Conservation (phyloP, 2,888 invertebrate species). For the Lasius platythorax region DNA sequence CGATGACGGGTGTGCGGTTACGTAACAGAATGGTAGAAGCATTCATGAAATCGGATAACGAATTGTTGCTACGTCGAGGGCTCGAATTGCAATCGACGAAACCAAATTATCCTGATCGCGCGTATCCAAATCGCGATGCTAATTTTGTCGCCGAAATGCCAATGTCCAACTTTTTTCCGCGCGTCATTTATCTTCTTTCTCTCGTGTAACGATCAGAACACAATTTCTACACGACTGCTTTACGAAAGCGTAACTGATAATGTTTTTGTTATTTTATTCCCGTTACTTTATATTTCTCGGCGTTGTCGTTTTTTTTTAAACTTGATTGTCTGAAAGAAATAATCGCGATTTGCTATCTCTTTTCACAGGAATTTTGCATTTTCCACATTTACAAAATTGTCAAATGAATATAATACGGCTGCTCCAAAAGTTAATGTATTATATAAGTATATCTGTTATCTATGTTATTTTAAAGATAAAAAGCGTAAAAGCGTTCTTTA, state of each 20-base stretch:
- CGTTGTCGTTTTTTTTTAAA: constrained; percentile 56
- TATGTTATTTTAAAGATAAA: not conserved
- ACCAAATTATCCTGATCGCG: constrained; percentile 74
- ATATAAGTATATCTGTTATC: not conserved
- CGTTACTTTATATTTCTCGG: constrained; percentile 41
- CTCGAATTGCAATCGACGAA: constrained; percentile 68
- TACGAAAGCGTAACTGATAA: constrained; percentile 71
- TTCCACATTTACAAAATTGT: not conserved
- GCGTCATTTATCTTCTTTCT: not conserved
- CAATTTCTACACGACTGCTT: constrained; percentile 68
- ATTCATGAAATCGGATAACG: constrained; percentile 61
- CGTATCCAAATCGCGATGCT: constrained; percentile 68
- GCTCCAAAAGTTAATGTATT: not conserved
- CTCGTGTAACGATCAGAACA: constrained; percentile 53
- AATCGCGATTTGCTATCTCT: constrained; percentile 10
- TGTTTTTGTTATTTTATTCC: constrained; percentile 71
- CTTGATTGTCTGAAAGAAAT: constrained; percentile 67
- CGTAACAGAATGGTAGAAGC: constrained; percentile 57
- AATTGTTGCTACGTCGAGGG: constrained; percentile 61
- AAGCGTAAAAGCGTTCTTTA: not conserved
- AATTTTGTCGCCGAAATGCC: constrained; percentile 65
- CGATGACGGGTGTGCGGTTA: constrained; percentile 55
- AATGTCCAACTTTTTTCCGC: constrained; percentile 13
- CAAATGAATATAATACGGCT: not conserved
- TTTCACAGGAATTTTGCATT: not conserved